Base-by-base conservation (phyloP, 2,888 invertebrate species). In the Drymonia ruficornis region DNA sequence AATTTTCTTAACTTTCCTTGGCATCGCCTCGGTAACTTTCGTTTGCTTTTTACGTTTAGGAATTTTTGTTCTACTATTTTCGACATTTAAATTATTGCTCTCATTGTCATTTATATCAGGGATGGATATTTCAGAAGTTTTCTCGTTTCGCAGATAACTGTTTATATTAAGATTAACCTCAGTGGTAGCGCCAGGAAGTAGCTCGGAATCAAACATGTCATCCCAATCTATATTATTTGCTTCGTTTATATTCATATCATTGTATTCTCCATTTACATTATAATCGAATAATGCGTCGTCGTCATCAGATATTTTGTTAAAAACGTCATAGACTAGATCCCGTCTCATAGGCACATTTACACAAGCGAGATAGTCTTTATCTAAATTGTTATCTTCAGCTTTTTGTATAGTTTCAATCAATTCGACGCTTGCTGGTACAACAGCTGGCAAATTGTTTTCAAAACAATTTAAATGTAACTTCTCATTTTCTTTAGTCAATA, bases 181-280 rank as follows among this genome's bases (percentile, higher is more conserved):
- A 49, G 52, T 34, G 53, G 44, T 46, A 9, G 56, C 36, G 50
- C 70, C 65, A 18, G 60, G 52, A 50, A 88, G 65, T 45, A 87
- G 59, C 53, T 87, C 81, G 19, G 71, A 70, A 64, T 88, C 88
- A 63, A 89, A 81, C 80, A 90, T 85, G 47, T 87, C 72, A 56
- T 78, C 67, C 89, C 88, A 88, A 46, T 74, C 59, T 7, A 83
- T 63, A 36, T 70, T 50, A 4, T 48, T 43, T 5, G 36, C 47
- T n/a, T 55, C 44, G 36, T 31, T 49, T 18, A 31, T 29, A n/a
- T 48, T 15, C 36, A n/a, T 9, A 19, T 11, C n/a, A n/a, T n/a
- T 31, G 9, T n/a, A 12, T 28, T 23, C 46, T n/a, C 12, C 13
- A 29, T 7, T 1, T 15, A 1, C 3, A 0, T 18, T 19, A 18